phyloP scores from a whole-genome alignment of 2,113 vertebrate species.

The Erythrolamprus reginae region DNA sequence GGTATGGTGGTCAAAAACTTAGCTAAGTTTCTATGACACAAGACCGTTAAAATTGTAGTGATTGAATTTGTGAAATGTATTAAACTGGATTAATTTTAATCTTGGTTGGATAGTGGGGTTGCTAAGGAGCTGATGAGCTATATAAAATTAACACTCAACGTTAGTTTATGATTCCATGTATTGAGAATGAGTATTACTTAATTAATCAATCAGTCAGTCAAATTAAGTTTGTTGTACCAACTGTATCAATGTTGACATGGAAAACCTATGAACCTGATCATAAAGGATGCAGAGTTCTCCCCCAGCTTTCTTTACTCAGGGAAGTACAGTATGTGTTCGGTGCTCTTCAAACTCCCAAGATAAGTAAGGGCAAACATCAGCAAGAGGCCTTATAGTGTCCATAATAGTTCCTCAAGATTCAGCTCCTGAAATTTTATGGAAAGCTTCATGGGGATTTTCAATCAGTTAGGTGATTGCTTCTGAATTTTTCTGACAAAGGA shows the following conservation, averaged over 20 bases:
- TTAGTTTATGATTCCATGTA: background rate
- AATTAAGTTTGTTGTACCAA: background rate
- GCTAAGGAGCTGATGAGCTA: background rate
- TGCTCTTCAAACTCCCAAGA: background rate
- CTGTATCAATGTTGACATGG: background rate
- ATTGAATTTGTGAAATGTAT: background rate
- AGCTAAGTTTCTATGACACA: background rate
- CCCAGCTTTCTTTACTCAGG: background rate
- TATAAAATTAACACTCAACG: background rate
- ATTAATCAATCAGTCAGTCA: background rate
- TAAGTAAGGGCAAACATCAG: background rate
- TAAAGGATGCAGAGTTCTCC: background rate
- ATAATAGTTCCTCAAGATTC: background rate
- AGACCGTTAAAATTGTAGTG: background rate
- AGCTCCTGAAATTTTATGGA: background rate
- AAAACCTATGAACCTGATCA: background rate
- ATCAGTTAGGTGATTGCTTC: background rate
- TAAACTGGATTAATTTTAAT: background rate
- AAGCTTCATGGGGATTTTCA: background rate
- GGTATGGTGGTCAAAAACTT: background rate
- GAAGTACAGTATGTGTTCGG: background rate
- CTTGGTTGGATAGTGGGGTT: background rate
- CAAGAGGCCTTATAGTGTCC: background rate
- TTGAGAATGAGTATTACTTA: background rate
- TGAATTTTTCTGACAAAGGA: background rate